Evolutionary conservation across 2,113 vertebrate species (phyloP).

Genomic region (Ochotona princeps): DNA sequence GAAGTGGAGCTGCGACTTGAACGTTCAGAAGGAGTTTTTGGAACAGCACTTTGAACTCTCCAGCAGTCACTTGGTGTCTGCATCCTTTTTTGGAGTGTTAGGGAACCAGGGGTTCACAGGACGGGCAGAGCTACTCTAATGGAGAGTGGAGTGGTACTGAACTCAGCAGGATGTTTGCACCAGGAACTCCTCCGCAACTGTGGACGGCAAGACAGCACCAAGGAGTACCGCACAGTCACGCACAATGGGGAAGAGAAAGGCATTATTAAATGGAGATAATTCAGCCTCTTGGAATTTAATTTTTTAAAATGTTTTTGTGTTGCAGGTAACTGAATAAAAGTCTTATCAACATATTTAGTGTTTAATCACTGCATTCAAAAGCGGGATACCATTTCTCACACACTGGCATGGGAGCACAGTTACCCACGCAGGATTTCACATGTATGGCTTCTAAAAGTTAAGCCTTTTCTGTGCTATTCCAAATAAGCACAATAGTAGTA

Average conservation of each 20-base stretch:
- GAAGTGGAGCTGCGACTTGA: no score
- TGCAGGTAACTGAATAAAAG: neutral
- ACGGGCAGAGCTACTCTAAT: conserved; percentile 4
- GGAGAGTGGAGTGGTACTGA: neutral
- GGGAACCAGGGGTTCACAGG: neutral
- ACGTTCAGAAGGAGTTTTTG: no score
- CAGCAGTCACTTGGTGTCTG: no score
- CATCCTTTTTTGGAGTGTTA: neutral
- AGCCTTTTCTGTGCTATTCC: neutral
- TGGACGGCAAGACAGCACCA: conserved; percentile 22
- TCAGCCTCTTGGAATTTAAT: neutral
- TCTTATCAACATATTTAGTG: neutral
- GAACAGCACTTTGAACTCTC: neutral
- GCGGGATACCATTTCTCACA: neutral
- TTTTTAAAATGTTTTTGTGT: neutral
- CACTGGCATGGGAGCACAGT: neutral
- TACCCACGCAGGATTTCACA: neutral
- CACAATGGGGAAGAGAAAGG: neutral
- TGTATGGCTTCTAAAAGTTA: neutral
- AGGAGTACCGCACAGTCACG: neutral
- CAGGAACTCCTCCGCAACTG: conserved; percentile 5
- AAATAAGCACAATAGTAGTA: neutral
- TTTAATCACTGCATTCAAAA: neutral
- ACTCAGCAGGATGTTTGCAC: conserved; percentile 54
- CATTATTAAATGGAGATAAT: neutral